phyloP scores from a whole-genome alignment of 2,888 invertebrate species.

The Cantharis lateralis region DNA sequence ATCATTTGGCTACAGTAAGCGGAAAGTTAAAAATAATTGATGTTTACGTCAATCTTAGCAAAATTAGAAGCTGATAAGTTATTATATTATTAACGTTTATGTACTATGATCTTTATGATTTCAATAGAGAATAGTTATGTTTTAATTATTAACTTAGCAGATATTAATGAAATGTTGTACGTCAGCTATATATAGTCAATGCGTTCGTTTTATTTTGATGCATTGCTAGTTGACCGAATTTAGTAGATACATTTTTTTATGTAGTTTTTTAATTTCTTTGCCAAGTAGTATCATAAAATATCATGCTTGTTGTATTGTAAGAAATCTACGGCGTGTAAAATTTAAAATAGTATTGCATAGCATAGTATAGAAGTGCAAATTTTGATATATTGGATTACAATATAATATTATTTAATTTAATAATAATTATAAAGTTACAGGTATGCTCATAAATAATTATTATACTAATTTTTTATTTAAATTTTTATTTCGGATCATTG shows the following conservation, averaged over 20 bases:
- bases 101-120: not conserved
- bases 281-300: not conserved
- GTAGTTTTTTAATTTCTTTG: not conserved
- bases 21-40: not conserved
- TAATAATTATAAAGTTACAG: not conserved
- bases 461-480: not conserved
- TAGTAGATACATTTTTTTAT: not conserved
- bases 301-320: not conserved
- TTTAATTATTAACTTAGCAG: not conserved
- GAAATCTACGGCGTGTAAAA: not conserved
- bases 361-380: no score
- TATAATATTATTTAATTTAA: not conserved
- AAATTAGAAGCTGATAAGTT: not conserved
- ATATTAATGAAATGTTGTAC: not conserved
- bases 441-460: not conserved
- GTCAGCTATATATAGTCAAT: not conserved
- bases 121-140: not conserved
- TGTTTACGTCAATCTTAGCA: not conserved
- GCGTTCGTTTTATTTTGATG: not conserved
- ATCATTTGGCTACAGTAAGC: not conserved
- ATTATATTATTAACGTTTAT: not conserved
- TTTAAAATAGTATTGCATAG: not conserved
- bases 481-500: not conserved
- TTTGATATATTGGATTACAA: no score
- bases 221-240: not conserved